Evolutionary conservation across 2,888 invertebrate genomes (phyloP).

Genomic region (Atrina japonica): DNA sequence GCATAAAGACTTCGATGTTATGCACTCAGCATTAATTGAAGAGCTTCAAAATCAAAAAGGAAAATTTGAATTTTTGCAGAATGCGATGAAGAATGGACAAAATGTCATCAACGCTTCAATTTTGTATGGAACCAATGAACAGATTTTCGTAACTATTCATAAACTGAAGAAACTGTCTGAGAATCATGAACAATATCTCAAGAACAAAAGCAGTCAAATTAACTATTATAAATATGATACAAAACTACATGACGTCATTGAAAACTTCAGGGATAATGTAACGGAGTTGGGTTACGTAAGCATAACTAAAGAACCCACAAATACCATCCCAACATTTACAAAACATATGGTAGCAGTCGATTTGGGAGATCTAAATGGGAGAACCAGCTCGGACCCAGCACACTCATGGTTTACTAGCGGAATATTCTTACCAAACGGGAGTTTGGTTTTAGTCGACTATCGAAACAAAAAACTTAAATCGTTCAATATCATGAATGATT

Average conservation of each 20-base stretch:
- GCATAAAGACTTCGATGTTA: constrained; percentile 25
- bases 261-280: constrained; percentile 29
- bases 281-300: constrained; percentile 23
- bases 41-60: constrained; percentile 27
- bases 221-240: constrained; percentile 31
- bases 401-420: constrained; percentile 52
- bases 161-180: constrained; percentile 39
- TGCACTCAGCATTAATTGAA: constrained; percentile 32
- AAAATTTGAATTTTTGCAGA: constrained; percentile 28
- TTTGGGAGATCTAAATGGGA: constrained; percentile 47
- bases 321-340: constrained; percentile 35
- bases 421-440: constrained; percentile 46
- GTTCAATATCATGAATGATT: constrained; percentile 42
- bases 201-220: constrained; percentile 31
- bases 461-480: constrained; percentile 58
- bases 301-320: constrained; percentile 24
- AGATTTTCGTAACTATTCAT: constrained; percentile 30
- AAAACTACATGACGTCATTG: constrained; percentile 26
- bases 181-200: constrained; percentile 30
- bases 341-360: constrained; percentile 44
- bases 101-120: constrained; percentile 29
- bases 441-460: constrained; percentile 53
- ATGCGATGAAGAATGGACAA: constrained; percentile 32
- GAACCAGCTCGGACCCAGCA: constrained; percentile 41
- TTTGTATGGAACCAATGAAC: constrained; percentile 19